Evolutionary conservation across 2,888 invertebrate species (phyloP).

Genomic region (Idaea dimidiata): DNA sequence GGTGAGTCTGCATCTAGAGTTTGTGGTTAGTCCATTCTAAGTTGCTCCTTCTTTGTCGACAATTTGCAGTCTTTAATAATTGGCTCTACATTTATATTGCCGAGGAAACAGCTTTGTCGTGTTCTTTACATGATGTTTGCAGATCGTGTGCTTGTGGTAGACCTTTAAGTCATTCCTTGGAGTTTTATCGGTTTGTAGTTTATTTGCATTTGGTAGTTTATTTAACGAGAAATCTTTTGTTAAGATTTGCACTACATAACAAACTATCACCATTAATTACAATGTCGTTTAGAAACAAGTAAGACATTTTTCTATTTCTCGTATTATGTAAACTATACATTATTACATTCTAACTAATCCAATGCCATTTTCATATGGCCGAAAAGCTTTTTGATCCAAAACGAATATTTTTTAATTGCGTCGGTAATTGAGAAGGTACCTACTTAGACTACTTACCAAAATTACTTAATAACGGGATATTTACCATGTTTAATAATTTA

Average conservation of each 20-base stretch:
- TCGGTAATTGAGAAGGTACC: too few species aligned
- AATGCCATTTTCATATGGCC: too few species aligned
- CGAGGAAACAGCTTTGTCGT: not conserved
- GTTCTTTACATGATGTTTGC: not conserved
- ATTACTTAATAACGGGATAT: too few species aligned
- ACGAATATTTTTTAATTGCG: too few species aligned
- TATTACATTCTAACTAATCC: too few species aligned
- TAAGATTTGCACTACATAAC: not conserved
- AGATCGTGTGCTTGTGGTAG: not conserved
- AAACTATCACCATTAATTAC: not conserved
- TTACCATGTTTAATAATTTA: too few species aligned
- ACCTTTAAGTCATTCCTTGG: not conserved
- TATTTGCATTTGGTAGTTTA: not conserved
- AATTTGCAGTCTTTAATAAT: constrained; percentile 52
- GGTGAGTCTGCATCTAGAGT: constrained; percentile 61
- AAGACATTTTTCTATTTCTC: too few species aligned
- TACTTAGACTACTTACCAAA: too few species aligned
- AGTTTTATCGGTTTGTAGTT: not conserved
- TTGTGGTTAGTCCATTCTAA: constrained; percentile 59
- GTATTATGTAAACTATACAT: too few species aligned
- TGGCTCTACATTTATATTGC: constrained; percentile 37
- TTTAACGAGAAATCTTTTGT: not conserved
- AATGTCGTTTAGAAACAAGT: too few species aligned
- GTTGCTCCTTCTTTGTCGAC: constrained; percentile 54
- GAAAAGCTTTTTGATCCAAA: too few species aligned